Evolutionary conservation across 1,140 invertebrate species (phyloP).

Genomic region (Halesus radiatus): DNA sequence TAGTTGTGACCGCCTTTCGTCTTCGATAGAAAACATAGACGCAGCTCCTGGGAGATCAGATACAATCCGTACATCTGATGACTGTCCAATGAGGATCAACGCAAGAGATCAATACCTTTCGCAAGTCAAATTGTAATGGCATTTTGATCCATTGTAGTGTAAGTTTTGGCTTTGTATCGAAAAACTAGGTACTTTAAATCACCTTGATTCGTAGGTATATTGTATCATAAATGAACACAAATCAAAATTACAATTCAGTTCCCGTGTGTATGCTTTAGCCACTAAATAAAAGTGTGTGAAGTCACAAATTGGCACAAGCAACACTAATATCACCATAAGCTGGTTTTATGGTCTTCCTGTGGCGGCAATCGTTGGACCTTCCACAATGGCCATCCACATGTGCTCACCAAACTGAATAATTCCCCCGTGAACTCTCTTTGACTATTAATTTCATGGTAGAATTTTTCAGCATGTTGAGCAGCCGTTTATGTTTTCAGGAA

Average conservation of each 20-base stretch:
- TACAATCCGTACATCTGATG: no score
- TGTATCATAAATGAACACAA: not conserved
- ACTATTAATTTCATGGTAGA: slow-evolving; percentile 52
- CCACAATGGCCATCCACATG: not conserved
- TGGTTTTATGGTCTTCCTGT: not conserved
- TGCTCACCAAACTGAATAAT: slow-evolving; percentile 44
- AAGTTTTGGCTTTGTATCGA: no score
- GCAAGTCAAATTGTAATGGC: no score
- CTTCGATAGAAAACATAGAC: no score
- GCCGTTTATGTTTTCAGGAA: slow-evolving; percentile 35
- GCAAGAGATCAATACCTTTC: no score
- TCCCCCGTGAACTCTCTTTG: slow-evolving; percentile 46
- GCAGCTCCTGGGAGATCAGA: no score
- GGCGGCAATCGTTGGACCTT: not conserved
- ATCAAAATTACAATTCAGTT: not conserved
- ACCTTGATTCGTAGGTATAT: not conserved
- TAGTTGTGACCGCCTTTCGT: no score
- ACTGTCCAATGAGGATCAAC: no score
- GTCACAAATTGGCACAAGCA: not conserved
- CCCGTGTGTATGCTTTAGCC: not conserved
- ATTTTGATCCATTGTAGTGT: no score
- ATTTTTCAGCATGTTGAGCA: slow-evolving; percentile 13
- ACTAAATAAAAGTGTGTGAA: not conserved
- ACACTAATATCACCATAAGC: no score
- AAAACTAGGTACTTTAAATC: no score